These are phyloP conservation scores for Heliocidaris erythrogramma DNA, from an alignment of 35 echinoderm and acorn worm species.

Conservation along the genomic window DNA sequence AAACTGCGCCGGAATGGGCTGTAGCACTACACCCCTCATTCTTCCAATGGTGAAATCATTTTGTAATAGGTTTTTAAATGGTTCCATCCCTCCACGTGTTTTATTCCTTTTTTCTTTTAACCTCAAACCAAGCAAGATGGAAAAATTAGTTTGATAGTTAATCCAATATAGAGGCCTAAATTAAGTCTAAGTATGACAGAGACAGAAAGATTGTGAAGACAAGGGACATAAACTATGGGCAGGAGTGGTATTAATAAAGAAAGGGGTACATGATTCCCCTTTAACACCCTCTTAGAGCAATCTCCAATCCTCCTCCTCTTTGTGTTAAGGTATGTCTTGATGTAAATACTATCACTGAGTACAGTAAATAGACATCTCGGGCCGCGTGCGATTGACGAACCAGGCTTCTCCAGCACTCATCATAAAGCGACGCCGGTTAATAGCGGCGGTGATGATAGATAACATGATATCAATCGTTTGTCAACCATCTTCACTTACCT, in stretches of 20 bases:
- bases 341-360: slow-evolving; percentile 37
- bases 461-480: slow-evolving; percentile 55
- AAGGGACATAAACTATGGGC: neutral
- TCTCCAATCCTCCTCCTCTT: neutral
- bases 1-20: neutral
- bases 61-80: neutral
- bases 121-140: too few species aligned
- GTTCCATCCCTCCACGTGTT: too few species aligned
- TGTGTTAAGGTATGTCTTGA: slow-evolving; percentile 30
- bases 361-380: slow-evolving; percentile 37
- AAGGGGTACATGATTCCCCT: neutral
- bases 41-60: neutral
- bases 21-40: neutral
- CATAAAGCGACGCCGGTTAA: slow-evolving; percentile 41
- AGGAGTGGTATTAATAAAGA: neutral
- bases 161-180: too few species aligned
- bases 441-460: slow-evolving; percentile 47
- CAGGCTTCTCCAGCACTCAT: neutral
- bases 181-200: too few species aligned
- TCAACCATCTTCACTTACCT: slow-evolving; percentile 46
- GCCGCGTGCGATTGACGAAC: slow-evolving; percentile 10
- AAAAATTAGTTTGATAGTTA: too few species aligned
- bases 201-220: too few species aligned
- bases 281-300: neutral
- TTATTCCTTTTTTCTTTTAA: too few species aligned